These are phyloP conservation scores for Ianthella basta DNA, from an alignment of 37 sponge, comb jelly and placozoan species.

Conservation along the genomic window DNA sequence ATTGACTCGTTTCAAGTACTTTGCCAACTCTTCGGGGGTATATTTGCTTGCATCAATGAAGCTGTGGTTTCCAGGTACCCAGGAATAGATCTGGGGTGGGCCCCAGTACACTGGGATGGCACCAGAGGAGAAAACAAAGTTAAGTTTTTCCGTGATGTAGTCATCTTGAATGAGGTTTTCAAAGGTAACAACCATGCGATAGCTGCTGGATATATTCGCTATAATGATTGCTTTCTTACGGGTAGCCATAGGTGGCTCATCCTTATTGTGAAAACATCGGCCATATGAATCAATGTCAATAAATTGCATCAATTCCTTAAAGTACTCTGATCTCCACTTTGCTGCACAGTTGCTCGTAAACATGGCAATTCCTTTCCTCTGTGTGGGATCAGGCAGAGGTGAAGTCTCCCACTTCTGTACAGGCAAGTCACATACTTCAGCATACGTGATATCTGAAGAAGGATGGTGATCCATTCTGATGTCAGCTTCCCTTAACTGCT, in stretches of 20 bases:
- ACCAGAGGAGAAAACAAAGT: neutral
- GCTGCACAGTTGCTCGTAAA: neutral
- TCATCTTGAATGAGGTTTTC: neutral
- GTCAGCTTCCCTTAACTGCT: no score
- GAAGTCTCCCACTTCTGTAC: no score
- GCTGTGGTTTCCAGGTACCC: slow-evolving; percentile 18
- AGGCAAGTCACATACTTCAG: no score
- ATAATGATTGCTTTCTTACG: neutral
- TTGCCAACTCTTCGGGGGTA: neutral
- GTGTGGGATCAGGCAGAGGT: no score
- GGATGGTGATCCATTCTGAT: no score
- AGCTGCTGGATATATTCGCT: neutral
- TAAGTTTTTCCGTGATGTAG: neutral
- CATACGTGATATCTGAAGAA: no score
- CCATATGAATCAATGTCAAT: neutral
- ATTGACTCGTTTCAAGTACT: neutral
- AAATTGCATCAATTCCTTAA: neutral
- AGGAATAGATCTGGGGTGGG: neutral
- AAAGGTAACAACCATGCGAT: neutral
- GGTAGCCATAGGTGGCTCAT: no score
- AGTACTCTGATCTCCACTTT: neutral
- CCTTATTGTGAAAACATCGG: neutral
- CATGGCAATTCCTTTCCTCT: no score
- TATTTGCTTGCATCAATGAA: neutral
- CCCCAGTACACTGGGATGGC: neutral